Evolutionary conservation across 2,797 vertebrate species (phyloP).

Genomic region (Ammospiza maritima): DNA sequence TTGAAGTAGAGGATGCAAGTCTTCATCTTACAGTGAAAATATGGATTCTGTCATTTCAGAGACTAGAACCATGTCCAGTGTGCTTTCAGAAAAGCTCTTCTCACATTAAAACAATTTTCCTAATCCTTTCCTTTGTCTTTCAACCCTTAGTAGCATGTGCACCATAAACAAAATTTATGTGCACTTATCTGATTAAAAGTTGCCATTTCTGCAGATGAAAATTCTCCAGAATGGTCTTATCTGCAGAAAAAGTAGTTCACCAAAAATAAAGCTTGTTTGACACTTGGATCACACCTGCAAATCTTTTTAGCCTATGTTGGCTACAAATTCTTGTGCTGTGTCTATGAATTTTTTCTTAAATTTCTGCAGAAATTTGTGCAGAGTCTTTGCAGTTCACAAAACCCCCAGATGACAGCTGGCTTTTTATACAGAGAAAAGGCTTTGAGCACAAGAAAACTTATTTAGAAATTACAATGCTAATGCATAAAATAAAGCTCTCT

Average conservation of each 20-base stretch:
- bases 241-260: background rate
- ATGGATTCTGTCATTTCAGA: background rate
- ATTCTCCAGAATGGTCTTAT: background rate
- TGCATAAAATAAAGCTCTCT: background rate
- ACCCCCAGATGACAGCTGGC: background rate
- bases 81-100: background rate
- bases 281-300: background rate
- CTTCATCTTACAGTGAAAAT: background rate
- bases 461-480: background rate
- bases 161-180: background rate
- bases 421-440: background rate
- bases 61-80: background rate
- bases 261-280: background rate
- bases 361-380: background rate
- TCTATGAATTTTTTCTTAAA: background rate
- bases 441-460: background rate
- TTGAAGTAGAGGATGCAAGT: background rate
- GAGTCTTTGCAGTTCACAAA: background rate
- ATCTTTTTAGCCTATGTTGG: background rate
- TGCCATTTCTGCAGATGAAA: background rate
- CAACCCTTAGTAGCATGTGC: background rate
- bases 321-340: background rate
- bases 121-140: background rate
- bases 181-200: background rate
- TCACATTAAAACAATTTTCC: background rate